These are phyloP conservation scores for Lepilemur septentrionalis DNA, from an alignment of 2,797 vertebrate species.

Conservation along the genomic window DNA sequence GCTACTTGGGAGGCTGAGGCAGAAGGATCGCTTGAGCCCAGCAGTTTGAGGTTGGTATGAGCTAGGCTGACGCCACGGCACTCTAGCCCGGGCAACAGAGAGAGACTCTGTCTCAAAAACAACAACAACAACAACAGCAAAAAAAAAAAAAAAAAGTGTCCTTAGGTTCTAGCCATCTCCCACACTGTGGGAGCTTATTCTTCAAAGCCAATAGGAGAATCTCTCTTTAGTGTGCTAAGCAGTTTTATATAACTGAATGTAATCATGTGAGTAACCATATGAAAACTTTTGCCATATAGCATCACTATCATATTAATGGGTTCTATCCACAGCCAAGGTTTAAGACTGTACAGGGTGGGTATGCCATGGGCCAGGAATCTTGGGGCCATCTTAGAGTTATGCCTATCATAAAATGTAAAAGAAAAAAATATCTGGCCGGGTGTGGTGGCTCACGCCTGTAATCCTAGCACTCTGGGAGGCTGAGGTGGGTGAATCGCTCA, in stretches of 20 bases:
- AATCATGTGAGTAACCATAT: background rate
- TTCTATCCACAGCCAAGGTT: background rate
- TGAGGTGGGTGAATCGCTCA: too few species aligned
- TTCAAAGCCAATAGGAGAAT: background rate
- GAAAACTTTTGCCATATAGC: background rate
- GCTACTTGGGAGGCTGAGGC: too few species aligned
- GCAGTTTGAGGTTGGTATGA: too few species aligned
- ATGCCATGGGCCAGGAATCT: background rate
- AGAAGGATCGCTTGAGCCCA: too few species aligned
- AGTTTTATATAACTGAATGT: background rate
- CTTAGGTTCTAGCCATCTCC: background rate
- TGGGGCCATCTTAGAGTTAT: background rate
- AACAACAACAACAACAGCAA: too few species aligned
- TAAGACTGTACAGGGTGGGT: background rate
- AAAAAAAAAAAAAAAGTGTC: background rate
- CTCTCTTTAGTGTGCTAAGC: background rate
- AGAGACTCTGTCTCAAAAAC: too few species aligned
- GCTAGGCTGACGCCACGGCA: too few species aligned
- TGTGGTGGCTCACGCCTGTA: too few species aligned
- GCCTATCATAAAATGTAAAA: background rate
- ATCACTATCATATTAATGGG: background rate
- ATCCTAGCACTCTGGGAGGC: too few species aligned
- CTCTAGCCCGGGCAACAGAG: too few species aligned
- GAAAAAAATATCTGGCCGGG: background rate
- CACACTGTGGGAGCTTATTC: background rate